Evolutionary conservation across 2,888 invertebrate genomes (phyloP).

Genomic region (Cephus spinipes): DNA sequence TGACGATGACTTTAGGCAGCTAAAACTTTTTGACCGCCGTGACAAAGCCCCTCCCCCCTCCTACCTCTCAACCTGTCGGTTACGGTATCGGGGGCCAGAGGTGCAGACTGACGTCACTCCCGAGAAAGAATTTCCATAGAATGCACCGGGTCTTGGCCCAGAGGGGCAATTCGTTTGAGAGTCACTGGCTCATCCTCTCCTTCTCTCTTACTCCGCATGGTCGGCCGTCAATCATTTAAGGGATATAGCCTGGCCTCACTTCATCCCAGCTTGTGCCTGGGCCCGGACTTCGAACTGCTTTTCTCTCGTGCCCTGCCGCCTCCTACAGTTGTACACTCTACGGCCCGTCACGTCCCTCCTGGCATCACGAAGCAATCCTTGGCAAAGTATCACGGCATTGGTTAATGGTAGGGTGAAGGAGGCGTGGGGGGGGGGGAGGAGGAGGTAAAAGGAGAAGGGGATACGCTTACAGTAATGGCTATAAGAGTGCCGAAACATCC

Average conservation of each 20-base stretch:
- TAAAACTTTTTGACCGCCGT: too few species aligned
- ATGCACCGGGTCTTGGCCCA: neutral
- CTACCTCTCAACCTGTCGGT: neutral
- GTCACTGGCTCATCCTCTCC: conserved; percentile 39
- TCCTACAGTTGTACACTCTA: conserved; percentile 4
- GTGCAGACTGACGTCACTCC: too few species aligned
- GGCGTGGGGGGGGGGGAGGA: neutral
- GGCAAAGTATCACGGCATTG: too few species aligned
- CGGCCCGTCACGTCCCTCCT: too few species aligned
- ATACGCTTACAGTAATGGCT: neutral
- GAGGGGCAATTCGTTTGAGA: conserved; percentile 23
- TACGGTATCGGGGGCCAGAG: neutral
- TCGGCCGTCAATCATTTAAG: conserved; percentile 53
- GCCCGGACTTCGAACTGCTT: too few species aligned
- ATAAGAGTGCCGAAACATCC: too few species aligned
- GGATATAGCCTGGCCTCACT: conserved; percentile 37
- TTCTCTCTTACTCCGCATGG: conserved; percentile 28
- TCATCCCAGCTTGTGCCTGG: neutral
- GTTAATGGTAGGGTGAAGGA: neutral
- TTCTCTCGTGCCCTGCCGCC: too few species aligned
- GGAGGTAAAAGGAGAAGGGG: conserved; percentile 5
- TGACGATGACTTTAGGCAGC: too few species aligned
- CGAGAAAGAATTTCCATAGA: too few species aligned
- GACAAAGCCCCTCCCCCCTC: too few species aligned
- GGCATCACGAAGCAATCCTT: too few species aligned